phyloP scores from a whole-genome alignment of 2,113 vertebrate species.

The Lamprotornis superbus region DNA sequence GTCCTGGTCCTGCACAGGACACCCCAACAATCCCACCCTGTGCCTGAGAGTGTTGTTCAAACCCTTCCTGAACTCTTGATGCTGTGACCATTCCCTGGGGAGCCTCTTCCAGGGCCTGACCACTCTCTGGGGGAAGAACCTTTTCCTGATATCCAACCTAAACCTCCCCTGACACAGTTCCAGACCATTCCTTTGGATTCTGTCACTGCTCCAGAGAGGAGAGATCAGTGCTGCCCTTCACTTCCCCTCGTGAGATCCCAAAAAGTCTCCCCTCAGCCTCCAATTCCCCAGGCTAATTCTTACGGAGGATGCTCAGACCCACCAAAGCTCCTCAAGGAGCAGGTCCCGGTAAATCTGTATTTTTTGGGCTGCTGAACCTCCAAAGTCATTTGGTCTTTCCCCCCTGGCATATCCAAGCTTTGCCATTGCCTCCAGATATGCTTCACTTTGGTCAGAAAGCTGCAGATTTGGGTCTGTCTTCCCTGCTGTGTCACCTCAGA shows the following conservation, averaged over 20 bases:
- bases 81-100: background rate
- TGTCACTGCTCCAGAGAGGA: too few species aligned
- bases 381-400: background rate
- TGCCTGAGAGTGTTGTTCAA: accelerated
- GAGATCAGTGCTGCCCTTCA: background rate
- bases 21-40: background rate
- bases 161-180: background rate
- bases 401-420: background rate
- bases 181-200: background rate
- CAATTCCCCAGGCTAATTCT: too few species aligned
- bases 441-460: background rate
- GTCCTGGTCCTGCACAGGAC: background rate
- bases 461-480: background rate
- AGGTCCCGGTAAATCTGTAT: background rate
- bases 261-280: background rate
- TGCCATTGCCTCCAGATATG: background rate
- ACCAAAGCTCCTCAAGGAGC: background rate
- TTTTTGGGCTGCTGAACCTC: background rate
- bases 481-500: background rate
- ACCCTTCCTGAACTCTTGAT: accelerated
- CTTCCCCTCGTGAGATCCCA: background rate
- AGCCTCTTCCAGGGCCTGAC: background rate
- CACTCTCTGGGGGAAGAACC: background rate
- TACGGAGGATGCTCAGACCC: background rate
- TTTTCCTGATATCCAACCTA: background rate